Evolutionary conservation across 2,888 invertebrate genomes (phyloP), one percentile per base, ranked within the genome.

Genomic region (Mythimna loreyi): DNA sequence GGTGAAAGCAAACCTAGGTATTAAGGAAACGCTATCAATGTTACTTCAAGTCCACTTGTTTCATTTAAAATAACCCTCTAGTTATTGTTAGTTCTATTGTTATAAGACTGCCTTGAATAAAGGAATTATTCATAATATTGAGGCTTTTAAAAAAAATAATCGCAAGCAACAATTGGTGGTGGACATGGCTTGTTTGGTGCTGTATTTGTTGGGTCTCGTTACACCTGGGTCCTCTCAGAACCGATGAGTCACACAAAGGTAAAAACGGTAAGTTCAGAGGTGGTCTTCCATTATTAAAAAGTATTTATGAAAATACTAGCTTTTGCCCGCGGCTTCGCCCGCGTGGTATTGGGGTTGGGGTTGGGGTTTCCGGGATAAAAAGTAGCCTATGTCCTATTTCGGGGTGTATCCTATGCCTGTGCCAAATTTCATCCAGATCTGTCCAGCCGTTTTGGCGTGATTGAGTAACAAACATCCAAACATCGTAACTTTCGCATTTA

Each of bases 131-230:
- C 45, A 47, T 77, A 55, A 49, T 75, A 45, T 40, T 8, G 16
- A 40, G 40, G 16, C 40, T 40, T 16, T 19, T 40, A 16, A 40
- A 1, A 40, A 40, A 40, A 16, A 40, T 16, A 16, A 40, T 40
- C 40, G 16, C 5, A 40, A 40, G 2, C 16, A 1, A 6, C 16
- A 16, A 40, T 40, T 40, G 16, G 40, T 13, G 82, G 83, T 85
- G 73, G 89, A 80, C 87, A 94, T 94, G 94, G 89, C 90, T 88
- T 90, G 91, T 81, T 84, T 91, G 71, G 90, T 91, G 90, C 80
- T 93, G 88, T 92, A 87, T 86, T 89, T 88, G 36, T 79, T 94
- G 83, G 92, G 90, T 67, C 82, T 90, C 23, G 68, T 92, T 30
- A 89, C 93, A 84, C 94, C 77, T 91, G 93, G 66, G 92, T 91